Conservation (phyloP, 2,888 invertebrate genomes). For the Diplolepis rosae region DNA sequence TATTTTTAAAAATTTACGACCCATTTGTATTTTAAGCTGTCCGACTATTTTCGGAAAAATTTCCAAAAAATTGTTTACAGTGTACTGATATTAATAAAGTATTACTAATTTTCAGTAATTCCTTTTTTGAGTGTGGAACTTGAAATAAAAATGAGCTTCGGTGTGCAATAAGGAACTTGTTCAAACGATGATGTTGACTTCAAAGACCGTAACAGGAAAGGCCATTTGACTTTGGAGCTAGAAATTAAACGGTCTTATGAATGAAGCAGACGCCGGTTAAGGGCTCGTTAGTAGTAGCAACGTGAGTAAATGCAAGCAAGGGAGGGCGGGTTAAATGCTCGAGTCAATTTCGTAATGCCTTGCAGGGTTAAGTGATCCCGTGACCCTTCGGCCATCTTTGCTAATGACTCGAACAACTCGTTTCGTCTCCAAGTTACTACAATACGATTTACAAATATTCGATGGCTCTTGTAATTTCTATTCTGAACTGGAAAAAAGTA, state of each 20-base stretch:
- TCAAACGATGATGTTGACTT: constrained; percentile 11
- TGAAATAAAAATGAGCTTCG: too few species aligned
- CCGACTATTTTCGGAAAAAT: too few species aligned
- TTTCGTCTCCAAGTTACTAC: not conserved
- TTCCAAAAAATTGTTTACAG: too few species aligned
- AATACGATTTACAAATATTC: not conserved
- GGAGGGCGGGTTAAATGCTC: constrained; percentile 63
- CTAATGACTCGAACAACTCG: constrained; percentile 15
- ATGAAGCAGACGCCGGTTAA: constrained; percentile 50
- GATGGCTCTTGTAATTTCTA: not conserved
- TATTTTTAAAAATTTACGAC: too few species aligned
- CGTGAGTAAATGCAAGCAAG: constrained; percentile 41
- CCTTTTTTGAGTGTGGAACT: too few species aligned
- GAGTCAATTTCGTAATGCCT: constrained; percentile 68
- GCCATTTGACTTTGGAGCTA: constrained; percentile 59
- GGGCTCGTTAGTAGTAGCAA: constrained; percentile 40
- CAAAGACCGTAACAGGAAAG: constrained; percentile 57
- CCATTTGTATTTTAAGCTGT: too few species aligned
- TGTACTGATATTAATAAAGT: too few species aligned
- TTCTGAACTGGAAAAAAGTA: not conserved
- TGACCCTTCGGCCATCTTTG: constrained; percentile 57
- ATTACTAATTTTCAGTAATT: too few species aligned
- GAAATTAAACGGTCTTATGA: constrained; percentile 64
- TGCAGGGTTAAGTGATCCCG: constrained; percentile 65
- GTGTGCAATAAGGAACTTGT: not conserved